These are phyloP conservation scores for Campodea augens DNA, from an alignment of 1,140 invertebrate genomes.

Conservation along the genomic window DNA sequence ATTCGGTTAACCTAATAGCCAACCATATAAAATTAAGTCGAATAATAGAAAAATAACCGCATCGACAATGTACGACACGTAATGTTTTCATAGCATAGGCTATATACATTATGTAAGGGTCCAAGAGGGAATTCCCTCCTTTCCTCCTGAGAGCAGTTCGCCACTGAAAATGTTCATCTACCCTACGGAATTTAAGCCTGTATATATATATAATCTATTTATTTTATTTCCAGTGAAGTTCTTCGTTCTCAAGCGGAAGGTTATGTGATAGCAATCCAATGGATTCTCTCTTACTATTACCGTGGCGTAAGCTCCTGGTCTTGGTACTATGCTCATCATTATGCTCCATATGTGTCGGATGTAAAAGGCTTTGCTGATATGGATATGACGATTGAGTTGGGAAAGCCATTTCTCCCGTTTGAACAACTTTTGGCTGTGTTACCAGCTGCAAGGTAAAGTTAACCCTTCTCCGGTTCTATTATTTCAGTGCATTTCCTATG, in stretches of 20 bases:
- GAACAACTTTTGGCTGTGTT: slow-evolving; percentile 85
- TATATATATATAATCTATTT: too few species aligned
- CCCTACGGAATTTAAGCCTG: too few species aligned
- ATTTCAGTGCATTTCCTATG: too few species aligned
- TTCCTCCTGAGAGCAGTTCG: too few species aligned
- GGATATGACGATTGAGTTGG: slow-evolving; percentile 57
- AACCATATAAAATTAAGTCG: too few species aligned
- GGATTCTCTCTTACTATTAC: slow-evolving; percentile 94
- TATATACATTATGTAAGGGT: too few species aligned
- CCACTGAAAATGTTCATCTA: too few species aligned
- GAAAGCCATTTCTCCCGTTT: slow-evolving; percentile 80
- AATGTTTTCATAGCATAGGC: too few species aligned
- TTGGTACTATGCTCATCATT: slow-evolving; percentile 87
- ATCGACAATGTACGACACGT: too few species aligned
- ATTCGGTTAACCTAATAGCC: too few species aligned
- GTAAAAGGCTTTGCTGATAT: slow-evolving; percentile 54
- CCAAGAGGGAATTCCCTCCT: too few species aligned
- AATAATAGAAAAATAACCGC: too few species aligned
- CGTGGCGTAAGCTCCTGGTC: slow-evolving; percentile 91
- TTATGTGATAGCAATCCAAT: slow-evolving; percentile 85
- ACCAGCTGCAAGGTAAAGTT: slow-evolving; percentile 42
- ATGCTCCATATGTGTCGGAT: slow-evolving; percentile 89
- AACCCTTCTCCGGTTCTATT: slow-evolving; percentile 1
- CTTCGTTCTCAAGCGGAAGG: slow-evolving; percentile 59
- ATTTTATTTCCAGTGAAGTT: slow-evolving; percentile 39